Base-by-base conservation (phyloP, 2,113 vertebrate species). In the Plestiodon gilberti region DNA sequence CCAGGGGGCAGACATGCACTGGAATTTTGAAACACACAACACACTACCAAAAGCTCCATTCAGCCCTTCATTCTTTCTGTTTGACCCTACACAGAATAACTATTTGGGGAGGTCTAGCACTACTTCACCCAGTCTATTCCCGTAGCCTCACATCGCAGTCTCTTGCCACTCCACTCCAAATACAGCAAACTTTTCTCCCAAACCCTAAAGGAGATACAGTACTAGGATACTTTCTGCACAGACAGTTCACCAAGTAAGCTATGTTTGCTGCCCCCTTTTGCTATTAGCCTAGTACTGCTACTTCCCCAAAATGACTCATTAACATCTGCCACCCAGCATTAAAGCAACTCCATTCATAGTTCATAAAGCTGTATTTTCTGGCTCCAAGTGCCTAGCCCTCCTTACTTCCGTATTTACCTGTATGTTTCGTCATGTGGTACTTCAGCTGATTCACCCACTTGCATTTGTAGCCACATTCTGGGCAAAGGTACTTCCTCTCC, bases 371-470 rank as follows among this genome's bases (percentile, higher is more conserved):
- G 20, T 55, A 11, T 22, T 18, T 10, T 57, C 55, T 40, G 20
- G 11, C 55, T 17, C n/a, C 9, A 2, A 30, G 40, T 20, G 14
- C n/a, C 38, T 0, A 22, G 0, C 10, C 48, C 28, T 17, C 64
- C n/a, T n/a, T 25, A 30, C 5, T 1, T 25, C 22, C 15, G 43
- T 18, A 75, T 85, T 92, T 96, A 98, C 98, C 98, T 35, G 98
- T 99, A 94, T 99, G 99, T 87, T 98, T 99, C 9, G 98, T 99
- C 98, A 99, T 99, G 95, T 99, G 99, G 88, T 99, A 99, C 93
- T 99, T 99, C 89, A 99, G 97, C 93, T 99, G 98, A 93, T 98
- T 99, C 67, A 98, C 97, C 99, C 99, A 99, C 90, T 99, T 99
- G 97, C 99, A 99, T 93, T 99, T 99, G 96, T 99, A 99, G 86